Evolutionary conservation across 2,113 vertebrate genomes (phyloP).

Genomic region (Alaudala cheleensis): DNA sequence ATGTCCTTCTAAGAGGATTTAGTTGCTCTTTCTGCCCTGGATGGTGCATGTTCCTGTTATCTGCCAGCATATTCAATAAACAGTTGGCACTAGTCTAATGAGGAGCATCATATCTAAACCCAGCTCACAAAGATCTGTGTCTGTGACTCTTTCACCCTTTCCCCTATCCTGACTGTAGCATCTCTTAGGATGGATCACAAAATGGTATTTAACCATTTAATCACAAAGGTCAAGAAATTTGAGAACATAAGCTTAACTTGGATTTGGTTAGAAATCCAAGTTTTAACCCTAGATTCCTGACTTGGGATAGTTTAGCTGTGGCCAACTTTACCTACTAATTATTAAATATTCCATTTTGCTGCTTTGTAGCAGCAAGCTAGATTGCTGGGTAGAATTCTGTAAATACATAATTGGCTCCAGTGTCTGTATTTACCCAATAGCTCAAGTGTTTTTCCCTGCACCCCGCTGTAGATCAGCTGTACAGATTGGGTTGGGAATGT

Average conservation of each 20-base stretch:
- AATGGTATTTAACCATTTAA: background rate
- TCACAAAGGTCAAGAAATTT: background rate
- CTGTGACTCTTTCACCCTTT: background rate
- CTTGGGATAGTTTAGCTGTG: background rate
- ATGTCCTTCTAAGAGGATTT: background rate
- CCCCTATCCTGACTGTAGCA: background rate
- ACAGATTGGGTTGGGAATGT: background rate
- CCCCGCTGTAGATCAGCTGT: background rate
- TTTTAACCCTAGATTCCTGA: background rate
- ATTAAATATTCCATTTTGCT: background rate
- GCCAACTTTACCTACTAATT: background rate
- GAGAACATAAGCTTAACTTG: background rate
- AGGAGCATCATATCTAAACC: background rate
- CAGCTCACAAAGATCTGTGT: background rate
- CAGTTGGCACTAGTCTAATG: background rate
- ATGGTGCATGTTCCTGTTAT: background rate
- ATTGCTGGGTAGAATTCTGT: conserved; percentile 1
- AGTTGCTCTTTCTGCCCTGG: background rate
- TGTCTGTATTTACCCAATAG: background rate
- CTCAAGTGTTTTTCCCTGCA: background rate
- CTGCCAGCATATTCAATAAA: background rate
- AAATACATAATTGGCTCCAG: background rate
- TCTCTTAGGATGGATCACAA: background rate
- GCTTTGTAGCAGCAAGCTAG: background rate
- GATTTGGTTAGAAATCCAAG: background rate